Base-by-base conservation (phyloP, 1,140 invertebrate genomes). In the Bombus confusus region DNA sequence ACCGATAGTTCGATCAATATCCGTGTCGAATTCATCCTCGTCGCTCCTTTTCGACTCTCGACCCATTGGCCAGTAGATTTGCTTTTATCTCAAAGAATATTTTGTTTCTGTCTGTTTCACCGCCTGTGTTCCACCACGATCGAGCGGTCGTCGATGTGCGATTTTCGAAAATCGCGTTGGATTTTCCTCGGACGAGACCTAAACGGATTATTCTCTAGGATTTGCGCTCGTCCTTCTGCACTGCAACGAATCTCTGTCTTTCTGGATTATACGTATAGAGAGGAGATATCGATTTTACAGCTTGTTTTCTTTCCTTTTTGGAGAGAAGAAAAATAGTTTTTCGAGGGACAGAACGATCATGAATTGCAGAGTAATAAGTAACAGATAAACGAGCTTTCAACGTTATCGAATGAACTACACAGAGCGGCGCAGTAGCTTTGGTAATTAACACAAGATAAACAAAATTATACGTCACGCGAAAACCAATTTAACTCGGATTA, bases 1-100 rank as follows among this genome's bases (percentile, higher is more conserved):
- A 28, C 34, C 25, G 74, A 76, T 76, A 59, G 47, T 76, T 76
- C 39, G 74, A 59, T 59, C 52, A 76, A 76, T 76, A 75, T 75
- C 47, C 12, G 43, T 37, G 34, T 22, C 10, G 47, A 75, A 74
- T 74, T 12, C 47, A 39, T 10, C 47, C 47, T 25, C 13, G 3
- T 4, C 22, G 8, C 18, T 4, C 31, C 9, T 41, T 25, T 47
- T 31, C 72, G 59, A 62, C 59, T 39, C 41, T 37, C 47, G 47
- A 39, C n/a, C 74, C 25, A 59, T 76, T 76, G n/a, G 34, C 34
- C 74, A 39, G 5, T 28, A 39, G 34, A 59, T 59, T 76, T n/a
- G 25, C 34, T 59, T 25, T 10, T 52, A 15, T 15, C 2, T 12
- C 34, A 2, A 76, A 37, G 47, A 59, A 59, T 59, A 59, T 76